Percentiles rank a stretch among this genome's conserved stretches.
These are phyloP conservation scores for Rhagoletis zephyria DNA, from an alignment of 1,140 invertebrate species.

Conservation along the genomic window DNA sequence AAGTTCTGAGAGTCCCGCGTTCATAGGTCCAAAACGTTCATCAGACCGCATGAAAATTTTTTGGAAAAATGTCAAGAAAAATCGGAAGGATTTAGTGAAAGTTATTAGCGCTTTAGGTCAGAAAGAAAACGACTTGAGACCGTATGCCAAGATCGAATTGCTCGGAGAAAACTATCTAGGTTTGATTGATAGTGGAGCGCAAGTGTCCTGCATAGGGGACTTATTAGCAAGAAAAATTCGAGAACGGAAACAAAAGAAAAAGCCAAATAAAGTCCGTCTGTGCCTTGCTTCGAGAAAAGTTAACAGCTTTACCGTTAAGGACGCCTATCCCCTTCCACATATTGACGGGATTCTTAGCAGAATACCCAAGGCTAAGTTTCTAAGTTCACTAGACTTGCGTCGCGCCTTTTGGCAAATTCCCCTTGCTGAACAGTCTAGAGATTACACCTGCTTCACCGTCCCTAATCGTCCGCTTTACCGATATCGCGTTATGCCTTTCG, in stretches of 20 bases:
- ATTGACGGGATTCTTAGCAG: slow-evolving; percentile 60
- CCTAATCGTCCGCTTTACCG: no score
- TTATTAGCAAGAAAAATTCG: background rate
- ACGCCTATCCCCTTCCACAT: slow-evolving; percentile 61
- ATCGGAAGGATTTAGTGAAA: background rate
- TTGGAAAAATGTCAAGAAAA: background rate
- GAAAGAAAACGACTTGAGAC: background rate
- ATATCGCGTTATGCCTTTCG: no score
- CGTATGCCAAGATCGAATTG: background rate
- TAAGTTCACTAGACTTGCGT: background rate
- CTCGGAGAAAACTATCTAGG: background rate
- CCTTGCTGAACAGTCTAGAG: no score
- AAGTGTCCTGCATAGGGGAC: background rate
- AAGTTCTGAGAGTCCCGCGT: background rate
- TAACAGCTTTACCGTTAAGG: slow-evolving; percentile 60
- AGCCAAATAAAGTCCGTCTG: slow-evolving; percentile 62
- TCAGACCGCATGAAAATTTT: background rate
- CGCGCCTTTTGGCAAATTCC: background rate
- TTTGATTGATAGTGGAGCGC: background rate
- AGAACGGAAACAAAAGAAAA: slow-evolving; percentile 57
- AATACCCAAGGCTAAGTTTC: slow-evolving; percentile 55
- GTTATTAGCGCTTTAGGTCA: background rate
- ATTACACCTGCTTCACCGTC: no score
- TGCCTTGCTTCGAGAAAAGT: slow-evolving; percentile 66
- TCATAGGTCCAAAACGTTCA: background rate